A percentile compares a stretch with the other conserved stretches of the same genome.
Evolutionary conservation across 1,140 invertebrate species (phyloP).

Genomic region (Meteorus sp.): DNA sequence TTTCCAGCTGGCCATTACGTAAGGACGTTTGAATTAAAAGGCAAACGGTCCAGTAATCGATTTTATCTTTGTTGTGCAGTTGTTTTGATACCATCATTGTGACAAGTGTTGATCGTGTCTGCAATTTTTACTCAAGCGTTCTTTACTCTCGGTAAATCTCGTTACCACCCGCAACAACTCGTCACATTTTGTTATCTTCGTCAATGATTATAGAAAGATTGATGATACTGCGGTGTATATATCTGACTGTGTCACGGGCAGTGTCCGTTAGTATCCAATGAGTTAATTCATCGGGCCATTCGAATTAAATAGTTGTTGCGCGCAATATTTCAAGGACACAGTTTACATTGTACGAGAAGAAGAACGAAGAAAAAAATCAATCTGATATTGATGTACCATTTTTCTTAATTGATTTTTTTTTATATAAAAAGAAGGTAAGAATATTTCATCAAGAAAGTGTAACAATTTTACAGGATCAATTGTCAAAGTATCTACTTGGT

Average conservation of each 20-base stretch:
- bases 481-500: neutral
- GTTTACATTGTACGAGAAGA: too few relatives aligned
- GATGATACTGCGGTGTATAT: neutral
- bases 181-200: neutral
- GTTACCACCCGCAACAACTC: neutral
- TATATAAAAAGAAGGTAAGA: neutral
- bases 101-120: too few relatives aligned
- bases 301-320: neutral
- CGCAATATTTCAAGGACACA: neutral
- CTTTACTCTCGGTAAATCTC: neutral
- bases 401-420: neutral
- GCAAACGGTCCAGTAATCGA: too few relatives aligned
- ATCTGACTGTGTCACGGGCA: slow-evolving; percentile 12
- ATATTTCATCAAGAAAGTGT: too few relatives aligned
- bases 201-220: slow-evolving; percentile 1
- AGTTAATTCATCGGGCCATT: slow-evolving; percentile 1
- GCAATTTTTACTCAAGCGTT: too few relatives aligned
- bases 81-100: too few relatives aligned
- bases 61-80: too few relatives aligned
- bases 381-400: neutral
- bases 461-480: slow-evolving; percentile 2
- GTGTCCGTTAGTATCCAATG: neutral
- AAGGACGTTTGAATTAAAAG: too few relatives aligned
- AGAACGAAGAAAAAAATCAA: too few relatives aligned
- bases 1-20: too few relatives aligned